phyloP scores from a whole-genome alignment of 2,113 vertebrate genomes.

The Leuciscus idus region DNA sequence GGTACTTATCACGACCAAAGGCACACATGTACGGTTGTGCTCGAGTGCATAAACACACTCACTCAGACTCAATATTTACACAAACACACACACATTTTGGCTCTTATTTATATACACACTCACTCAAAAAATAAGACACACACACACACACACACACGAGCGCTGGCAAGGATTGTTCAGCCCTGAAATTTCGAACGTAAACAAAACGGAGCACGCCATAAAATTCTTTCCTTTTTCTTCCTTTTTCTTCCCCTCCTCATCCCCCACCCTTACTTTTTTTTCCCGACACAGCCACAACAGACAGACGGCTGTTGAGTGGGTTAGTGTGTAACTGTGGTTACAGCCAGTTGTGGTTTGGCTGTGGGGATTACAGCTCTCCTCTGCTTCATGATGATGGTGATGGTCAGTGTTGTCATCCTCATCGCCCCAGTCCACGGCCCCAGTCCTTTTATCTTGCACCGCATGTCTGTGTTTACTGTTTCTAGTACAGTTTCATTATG shows the following conservation, averaged over 20 bases:
- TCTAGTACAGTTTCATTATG: too few species aligned
- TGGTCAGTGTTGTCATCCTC: conserved; percentile 3
- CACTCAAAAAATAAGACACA: conserved; percentile 13
- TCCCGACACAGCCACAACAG: conserved; percentile 32
- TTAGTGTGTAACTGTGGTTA: conserved; percentile 40
- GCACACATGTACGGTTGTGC: conserved; percentile 17
- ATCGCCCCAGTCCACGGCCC: background rate
- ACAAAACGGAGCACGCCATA: conserved; percentile 27
- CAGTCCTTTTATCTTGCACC: background rate
- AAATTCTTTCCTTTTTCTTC: conserved; percentile 9
- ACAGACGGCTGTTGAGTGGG: conserved; percentile 45
- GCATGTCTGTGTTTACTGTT: background rate
- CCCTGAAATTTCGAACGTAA: conserved; percentile 34
- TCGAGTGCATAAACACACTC: conserved; percentile 24
- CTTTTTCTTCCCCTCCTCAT: background rate
- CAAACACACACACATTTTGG: conserved; percentile 30
- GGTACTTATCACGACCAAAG: conserved; percentile 3
- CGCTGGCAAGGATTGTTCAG: background rate
- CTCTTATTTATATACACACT: background rate
- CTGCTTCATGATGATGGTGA: background rate
- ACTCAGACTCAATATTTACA: conserved; percentile 28
- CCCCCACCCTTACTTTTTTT: background rate
- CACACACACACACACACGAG: conserved; percentile 24
- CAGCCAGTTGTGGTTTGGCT: conserved; percentile 2
- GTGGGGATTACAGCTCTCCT: background rate